Conservation (phyloP, 2,888 invertebrate genomes). For the Galerucella calmariensis region DNA sequence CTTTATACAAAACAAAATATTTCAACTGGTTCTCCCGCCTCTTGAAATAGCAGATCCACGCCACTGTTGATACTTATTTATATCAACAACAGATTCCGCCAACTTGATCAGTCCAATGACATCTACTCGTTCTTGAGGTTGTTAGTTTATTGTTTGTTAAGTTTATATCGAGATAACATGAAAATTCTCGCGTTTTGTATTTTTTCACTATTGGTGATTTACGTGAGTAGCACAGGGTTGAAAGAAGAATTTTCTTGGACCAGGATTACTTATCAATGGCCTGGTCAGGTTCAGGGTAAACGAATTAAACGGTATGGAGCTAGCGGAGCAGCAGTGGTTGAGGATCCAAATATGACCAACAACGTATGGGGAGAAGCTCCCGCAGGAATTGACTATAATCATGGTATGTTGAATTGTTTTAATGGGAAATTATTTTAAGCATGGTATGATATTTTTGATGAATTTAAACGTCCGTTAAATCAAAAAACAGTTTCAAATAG, state of each 20-base stretch:
- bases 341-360: constrained; percentile 13
- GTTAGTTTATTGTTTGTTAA: constrained; percentile 14
- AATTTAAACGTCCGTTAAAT: too few relatives aligned
- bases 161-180: constrained; percentile 19
- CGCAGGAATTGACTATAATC: constrained; percentile 31
- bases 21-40: background rate
- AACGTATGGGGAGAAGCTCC: constrained; percentile 1
- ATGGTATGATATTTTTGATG: too few relatives aligned
- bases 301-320: constrained; percentile 17
- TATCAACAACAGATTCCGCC: constrained; percentile 31
- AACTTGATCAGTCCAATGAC: constrained; percentile 40
- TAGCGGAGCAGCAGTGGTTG: background rate
- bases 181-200: constrained; percentile 20
- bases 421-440: background rate
- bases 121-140: constrained; percentile 26
- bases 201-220: constrained; percentile 23
- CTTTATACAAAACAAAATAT: too few relatives aligned
- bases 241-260: constrained; percentile 63
- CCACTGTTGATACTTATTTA: constrained; percentile 31
- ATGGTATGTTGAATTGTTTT: constrained; percentile 23
- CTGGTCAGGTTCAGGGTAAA: constrained; percentile 28
- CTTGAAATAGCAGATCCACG: background rate
- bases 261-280: constrained; percentile 57
- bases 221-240: constrained; percentile 50
- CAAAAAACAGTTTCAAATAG: too few relatives aligned